Base-by-base conservation (phyloP, 2,888 invertebrate genomes). In the Nebria brevicollis region DNA sequence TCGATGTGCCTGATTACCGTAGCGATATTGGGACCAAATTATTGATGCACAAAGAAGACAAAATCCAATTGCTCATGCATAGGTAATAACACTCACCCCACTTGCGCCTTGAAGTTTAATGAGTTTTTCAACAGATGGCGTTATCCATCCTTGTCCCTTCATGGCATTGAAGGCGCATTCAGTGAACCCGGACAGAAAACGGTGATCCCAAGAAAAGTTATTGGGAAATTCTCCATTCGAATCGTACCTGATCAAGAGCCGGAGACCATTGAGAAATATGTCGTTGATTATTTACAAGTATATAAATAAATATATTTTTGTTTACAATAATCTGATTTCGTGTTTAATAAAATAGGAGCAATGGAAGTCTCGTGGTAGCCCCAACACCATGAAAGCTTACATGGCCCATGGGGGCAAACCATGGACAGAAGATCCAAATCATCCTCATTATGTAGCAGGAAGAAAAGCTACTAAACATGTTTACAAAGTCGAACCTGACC, bases 161-260 rank as follows among this genome's bases (percentile, higher is more conserved):
- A 99, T 88, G 98, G 98, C 66, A 96, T 98, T 86, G 97, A 99
- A 90, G 98, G 94, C 43, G 98, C 98, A 6, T 98, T 98, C 87
- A 95, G 94, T 88, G 98, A 96, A 84, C 92, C 95, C 0, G 99
- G 99, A 13, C 94, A 95, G 25, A 99, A 99, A 89, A 99, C 99
- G 78, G 98, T 99, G 0, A 98, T 97, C 86, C 97, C 97, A 0
- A 92, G 94, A 72, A 96, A 97, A 89, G 98, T 99, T 0, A 94
- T 94, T 86, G 99, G 98, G 26, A 99, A 99, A 89, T 99, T 99
- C 90, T 98, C 98, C 0, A 94, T 99, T 84, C 93, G 99, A 77
- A 93, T 98, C 85, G 99, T 99, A n/a, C 99, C 99, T 0, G 91
- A 98, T 88, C 98, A 98, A 91, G 92, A 93, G 77, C 97, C 98